phyloP scores from a whole-genome alignment of 2,113 vertebrate species.

The Dasyprocta punctata region DNA sequence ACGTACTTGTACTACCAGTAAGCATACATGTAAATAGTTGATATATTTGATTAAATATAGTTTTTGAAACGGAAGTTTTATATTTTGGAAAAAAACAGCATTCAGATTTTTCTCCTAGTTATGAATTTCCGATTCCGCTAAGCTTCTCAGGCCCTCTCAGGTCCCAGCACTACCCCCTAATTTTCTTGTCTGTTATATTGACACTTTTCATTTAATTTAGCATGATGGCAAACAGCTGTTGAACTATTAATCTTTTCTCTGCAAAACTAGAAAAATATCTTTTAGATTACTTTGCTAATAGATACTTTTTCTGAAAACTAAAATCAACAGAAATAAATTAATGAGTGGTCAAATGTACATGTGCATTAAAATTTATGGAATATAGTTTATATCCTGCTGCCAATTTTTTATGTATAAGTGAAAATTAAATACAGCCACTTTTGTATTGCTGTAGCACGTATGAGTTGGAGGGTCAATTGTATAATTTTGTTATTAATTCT shows the following conservation, averaged over 20 bases:
- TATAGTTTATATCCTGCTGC: not conserved
- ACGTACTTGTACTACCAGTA: constrained; percentile 62
- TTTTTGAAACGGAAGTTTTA: not conserved
- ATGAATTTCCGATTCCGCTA: constrained; percentile 72
- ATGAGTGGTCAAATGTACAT: not conserved
- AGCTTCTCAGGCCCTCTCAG: not conserved
- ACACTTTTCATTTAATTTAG: constrained; percentile 71
- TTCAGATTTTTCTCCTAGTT: constrained; percentile 55
- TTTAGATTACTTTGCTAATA: constrained; percentile 54
- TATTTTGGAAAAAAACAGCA: constrained; percentile 19
- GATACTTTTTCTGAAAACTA: constrained; percentile 50
- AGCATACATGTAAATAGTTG: constrained; percentile 77
- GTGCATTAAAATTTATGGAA: constrained; percentile 49
- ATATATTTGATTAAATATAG: constrained; percentile 67
- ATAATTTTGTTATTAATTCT: not conserved
- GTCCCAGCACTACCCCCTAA: constrained; percentile 7
- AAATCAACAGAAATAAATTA: constrained; percentile 65
- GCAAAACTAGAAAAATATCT: constrained; percentile 59
- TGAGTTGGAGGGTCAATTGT: not conserved
- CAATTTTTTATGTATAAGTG: not conserved
- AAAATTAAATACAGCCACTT: constrained; percentile 34
- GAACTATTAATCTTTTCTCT: constrained; percentile 70
- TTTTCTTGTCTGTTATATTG: constrained; percentile 73
- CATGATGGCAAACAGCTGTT: constrained; percentile 72
- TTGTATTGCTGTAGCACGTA: not conserved